Conservation (phyloP, 1,140 invertebrate species). For the Mizuhopecten yessoensis region DNA sequence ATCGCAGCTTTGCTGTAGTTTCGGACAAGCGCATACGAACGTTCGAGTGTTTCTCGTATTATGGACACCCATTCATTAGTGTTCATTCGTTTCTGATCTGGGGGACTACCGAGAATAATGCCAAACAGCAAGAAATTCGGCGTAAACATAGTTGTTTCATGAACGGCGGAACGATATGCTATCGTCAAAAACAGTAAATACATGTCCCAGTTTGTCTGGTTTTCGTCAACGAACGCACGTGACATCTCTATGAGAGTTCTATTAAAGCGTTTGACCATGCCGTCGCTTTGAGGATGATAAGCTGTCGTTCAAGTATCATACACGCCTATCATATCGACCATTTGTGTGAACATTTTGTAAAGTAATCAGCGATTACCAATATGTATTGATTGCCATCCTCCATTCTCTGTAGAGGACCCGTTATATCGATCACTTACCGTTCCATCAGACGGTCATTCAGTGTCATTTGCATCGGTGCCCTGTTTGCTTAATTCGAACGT, state of each 20-base stretch:
- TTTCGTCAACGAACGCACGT: constrained; percentile 10
- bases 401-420: too few species aligned
- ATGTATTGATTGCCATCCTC: too few species aligned
- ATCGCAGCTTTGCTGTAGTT: not conserved
- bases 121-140: not conserved
- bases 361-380: too few species aligned
- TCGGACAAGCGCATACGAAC: not conserved
- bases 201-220: constrained; percentile 58
- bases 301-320: constrained; percentile 57
- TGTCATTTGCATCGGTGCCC: constrained; percentile 24
- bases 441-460: constrained; percentile 53
- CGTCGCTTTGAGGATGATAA: constrained; percentile 61
- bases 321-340: constrained; percentile 61
- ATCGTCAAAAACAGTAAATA: not conserved
- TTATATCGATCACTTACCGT: constrained; percentile 55
- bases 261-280: constrained; percentile 67
- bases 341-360: constrained; percentile 61
- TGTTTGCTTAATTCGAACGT: not conserved
- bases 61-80: not conserved
- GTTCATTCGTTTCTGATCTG: not conserved
- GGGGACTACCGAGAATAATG: not conserved
- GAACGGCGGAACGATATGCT: not conserved
- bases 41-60: not conserved
- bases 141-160: not conserved
- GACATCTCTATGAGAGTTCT: constrained; percentile 53